A percentile compares a stretch with the other conserved stretches of the same genome.
Conservation (phyloP, 2,113 vertebrate species). For the Redunca redunca region DNA sequence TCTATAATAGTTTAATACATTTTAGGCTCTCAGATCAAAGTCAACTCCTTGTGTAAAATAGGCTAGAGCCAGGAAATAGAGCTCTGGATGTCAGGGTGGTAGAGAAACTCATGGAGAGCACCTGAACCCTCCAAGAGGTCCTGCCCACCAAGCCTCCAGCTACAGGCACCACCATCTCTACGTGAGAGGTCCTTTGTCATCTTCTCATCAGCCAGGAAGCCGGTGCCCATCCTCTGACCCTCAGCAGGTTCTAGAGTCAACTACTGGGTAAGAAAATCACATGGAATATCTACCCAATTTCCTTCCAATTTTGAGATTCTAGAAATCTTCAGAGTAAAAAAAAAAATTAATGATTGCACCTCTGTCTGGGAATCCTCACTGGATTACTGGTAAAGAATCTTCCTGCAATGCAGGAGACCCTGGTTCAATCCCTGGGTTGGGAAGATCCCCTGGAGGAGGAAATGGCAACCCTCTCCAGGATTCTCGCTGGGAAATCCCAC, state of each 20-base stretch:
- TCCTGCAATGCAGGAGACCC: background rate
- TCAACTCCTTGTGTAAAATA: background rate
- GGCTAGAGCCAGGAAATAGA: background rate
- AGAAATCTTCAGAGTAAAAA: background rate
- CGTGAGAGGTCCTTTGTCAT: rapidly evolving
- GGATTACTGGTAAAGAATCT: background rate
- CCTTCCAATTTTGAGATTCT: background rate
- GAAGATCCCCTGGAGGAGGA: background rate
- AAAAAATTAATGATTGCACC: background rate
- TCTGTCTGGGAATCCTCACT: background rate
- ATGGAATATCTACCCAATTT: background rate
- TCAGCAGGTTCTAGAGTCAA: background rate
- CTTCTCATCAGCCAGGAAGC: background rate
- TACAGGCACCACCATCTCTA: rapidly evolving
- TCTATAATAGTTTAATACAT: too few species aligned
- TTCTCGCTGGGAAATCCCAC: background rate
- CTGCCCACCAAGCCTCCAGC: background rate
- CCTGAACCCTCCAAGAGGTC: background rate
- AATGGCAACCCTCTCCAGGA: background rate
- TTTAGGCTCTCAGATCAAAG: background rate
- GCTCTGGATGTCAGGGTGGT: background rate
- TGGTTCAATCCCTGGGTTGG: background rate
- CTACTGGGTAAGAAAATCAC: background rate
- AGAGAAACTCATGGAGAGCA: background rate
- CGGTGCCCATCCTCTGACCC: background rate